phyloP scores from a whole-genome alignment of 2,888 invertebrate genomes.

The Megalurothrips usitatus region DNA sequence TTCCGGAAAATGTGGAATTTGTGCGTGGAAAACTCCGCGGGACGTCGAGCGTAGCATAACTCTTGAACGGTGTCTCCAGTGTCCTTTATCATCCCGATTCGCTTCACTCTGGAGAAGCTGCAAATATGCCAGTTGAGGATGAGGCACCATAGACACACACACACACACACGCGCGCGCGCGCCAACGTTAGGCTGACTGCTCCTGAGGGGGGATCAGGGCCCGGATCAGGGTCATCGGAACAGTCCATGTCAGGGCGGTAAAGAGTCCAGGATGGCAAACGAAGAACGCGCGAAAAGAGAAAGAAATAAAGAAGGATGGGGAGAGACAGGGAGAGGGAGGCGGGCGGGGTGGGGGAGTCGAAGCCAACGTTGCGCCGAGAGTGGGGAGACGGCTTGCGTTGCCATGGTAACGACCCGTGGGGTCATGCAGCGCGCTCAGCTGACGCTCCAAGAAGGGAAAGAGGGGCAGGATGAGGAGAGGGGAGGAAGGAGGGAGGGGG shows the following conservation, averaged over 20 bases:
- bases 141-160: neutral
- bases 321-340: neutral
- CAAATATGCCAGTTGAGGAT: no score
- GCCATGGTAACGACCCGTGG: constrained; percentile 11
- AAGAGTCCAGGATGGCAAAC: neutral
- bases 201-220: neutral
- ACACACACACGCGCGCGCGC: neutral
- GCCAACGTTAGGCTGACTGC: neutral
- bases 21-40: no score
- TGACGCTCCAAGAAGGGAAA: neutral
- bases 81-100: no score
- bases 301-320: neutral
- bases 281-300: neutral
- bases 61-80: no score
- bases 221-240: neutral
- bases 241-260: constrained; percentile 2
- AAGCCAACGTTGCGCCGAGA: neutral
- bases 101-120: no score
- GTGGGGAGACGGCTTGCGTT: neutral
- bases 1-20: no score
- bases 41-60: no score
- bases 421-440: neutral
- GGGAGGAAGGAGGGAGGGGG: no score
- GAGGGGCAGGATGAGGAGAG: neutral
- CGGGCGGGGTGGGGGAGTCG: neutral